A percentile compares a stretch with the other conserved stretches of the same genome.
phyloP scores from a whole-genome alignment of 2,888 invertebrate genomes.

The Cryptophagus acutangulus region DNA sequence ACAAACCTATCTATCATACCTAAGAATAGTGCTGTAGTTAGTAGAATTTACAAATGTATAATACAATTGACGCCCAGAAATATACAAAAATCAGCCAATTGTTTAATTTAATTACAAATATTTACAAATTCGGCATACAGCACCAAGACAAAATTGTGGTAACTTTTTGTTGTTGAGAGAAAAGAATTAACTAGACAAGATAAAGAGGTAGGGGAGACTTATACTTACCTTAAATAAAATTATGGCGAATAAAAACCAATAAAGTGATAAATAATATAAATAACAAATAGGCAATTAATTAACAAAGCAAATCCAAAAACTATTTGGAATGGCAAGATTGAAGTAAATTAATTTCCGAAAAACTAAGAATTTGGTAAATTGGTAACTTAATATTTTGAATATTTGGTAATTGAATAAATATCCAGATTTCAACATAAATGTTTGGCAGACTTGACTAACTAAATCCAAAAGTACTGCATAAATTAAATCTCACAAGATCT shows the following conservation, averaged over 20 bases:
- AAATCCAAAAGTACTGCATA: too few species aligned
- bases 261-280: constrained; percentile 36
- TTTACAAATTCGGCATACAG: constrained; percentile 14
- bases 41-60: constrained; percentile 4
- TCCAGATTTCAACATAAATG: too few species aligned
- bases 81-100: neutral
- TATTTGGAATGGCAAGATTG: constrained; percentile 36
- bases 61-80: neutral
- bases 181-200: constrained; percentile 4
- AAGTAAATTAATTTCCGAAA: constrained; percentile 31
- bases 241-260: constrained; percentile 39
- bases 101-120: neutral
- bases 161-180: constrained; percentile 12
- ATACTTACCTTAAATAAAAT: constrained; percentile 35
- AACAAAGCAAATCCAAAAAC: constrained; percentile 18
- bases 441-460: too few species aligned
- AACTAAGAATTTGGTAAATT: constrained; percentile 26
- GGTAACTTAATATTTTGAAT: too few species aligned
- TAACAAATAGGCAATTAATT: constrained; percentile 26
- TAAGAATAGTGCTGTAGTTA: neutral
- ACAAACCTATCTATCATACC: neutral
- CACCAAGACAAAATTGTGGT: constrained; percentile 15
- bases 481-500: too few species aligned
- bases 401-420: too few species aligned
- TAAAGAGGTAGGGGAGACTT: constrained; percentile 21